A percentile compares a stretch with the other conserved stretches of the same genome.
These are phyloP conservation scores for Neomorphus geoffroyi DNA, from an alignment of 2,797 vertebrate genomes.

Conservation along the genomic window DNA sequence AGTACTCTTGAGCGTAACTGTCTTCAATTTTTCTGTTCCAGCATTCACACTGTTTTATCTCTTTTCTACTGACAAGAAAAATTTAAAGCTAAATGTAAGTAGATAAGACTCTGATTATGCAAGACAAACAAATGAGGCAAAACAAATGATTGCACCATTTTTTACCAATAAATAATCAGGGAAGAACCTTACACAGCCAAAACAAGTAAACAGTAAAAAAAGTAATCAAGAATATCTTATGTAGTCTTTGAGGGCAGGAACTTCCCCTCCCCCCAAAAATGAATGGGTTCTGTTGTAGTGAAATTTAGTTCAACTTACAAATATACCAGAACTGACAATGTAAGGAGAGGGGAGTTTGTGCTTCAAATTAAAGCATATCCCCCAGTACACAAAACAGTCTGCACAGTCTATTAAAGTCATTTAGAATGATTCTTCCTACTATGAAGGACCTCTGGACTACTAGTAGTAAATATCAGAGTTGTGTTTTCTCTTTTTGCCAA, in stretches of 20 bases:
- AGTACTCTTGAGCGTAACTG: background rate
- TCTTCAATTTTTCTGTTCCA: background rate
- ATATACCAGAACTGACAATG: background rate
- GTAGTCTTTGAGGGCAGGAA: background rate
- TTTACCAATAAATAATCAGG: background rate
- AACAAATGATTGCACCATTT: background rate
- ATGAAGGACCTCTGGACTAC: background rate
- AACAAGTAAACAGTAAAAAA: background rate
- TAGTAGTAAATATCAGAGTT: background rate
- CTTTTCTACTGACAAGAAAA: background rate
- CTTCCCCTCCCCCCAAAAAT: background rate
- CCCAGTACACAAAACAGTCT: background rate
- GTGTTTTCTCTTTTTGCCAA: background rate
- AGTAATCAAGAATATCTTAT: background rate
- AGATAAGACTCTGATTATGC: background rate
- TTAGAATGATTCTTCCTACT: background rate
- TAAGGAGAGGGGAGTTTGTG: background rate
- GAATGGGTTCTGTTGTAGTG: background rate
- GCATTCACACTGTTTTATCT: background rate
- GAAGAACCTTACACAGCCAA: background rate
- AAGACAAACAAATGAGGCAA: background rate
- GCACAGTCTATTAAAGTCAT: background rate
- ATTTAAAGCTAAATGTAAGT: background rate
- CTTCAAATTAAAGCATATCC: background rate
- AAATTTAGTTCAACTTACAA: background rate